Evolutionary conservation across 2,113 vertebrate species (phyloP).

Genomic region (Sinocyclocheilus rhinocerous): DNA sequence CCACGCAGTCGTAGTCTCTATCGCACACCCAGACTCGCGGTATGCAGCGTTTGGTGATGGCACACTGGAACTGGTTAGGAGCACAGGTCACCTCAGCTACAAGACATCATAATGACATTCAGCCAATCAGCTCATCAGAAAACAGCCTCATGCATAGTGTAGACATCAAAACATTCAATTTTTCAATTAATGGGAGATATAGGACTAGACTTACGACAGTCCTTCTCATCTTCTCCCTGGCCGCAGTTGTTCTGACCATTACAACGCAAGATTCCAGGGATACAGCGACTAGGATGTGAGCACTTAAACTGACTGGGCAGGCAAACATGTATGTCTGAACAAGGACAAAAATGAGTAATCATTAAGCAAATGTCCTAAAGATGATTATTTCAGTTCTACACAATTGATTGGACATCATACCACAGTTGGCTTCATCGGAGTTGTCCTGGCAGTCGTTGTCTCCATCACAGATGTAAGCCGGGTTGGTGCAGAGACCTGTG

Average conservation of each 20-base stretch:
- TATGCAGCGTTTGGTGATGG: conserved; percentile 97
- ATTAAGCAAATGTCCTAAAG: not conserved
- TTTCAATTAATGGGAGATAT: not conserved
- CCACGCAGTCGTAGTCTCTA: conserved; percentile 94
- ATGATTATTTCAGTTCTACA: not conserved
- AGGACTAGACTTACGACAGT: conserved; percentile 85
- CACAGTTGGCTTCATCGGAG: conserved; percentile 94
- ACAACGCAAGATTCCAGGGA: conserved; percentile 95
- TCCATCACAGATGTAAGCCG: conserved; percentile 96
- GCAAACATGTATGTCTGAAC: conserved; percentile 92
- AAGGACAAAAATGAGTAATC: not conserved
- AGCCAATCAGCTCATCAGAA: conserved; percentile 5
- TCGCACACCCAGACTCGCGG: conserved; percentile 97
- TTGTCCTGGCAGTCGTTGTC: conserved; percentile 98
- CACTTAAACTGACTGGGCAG: conserved; percentile 98
- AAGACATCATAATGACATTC: not conserved
- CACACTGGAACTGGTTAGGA: conserved; percentile 97
- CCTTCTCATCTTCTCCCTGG: conserved; percentile 93
- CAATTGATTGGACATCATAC: conserved; percentile 65
- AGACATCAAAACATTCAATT: not conserved
- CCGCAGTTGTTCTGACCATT: conserved; percentile 97
- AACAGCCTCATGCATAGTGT: not conserved
- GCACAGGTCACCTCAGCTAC: conserved; percentile 95
- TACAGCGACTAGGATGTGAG: conserved; percentile 94
- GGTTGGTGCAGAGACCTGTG: conserved; percentile 96